Conservation (phyloP, 1,140 invertebrate species). For the Pseudomyrmex concolor region DNA sequence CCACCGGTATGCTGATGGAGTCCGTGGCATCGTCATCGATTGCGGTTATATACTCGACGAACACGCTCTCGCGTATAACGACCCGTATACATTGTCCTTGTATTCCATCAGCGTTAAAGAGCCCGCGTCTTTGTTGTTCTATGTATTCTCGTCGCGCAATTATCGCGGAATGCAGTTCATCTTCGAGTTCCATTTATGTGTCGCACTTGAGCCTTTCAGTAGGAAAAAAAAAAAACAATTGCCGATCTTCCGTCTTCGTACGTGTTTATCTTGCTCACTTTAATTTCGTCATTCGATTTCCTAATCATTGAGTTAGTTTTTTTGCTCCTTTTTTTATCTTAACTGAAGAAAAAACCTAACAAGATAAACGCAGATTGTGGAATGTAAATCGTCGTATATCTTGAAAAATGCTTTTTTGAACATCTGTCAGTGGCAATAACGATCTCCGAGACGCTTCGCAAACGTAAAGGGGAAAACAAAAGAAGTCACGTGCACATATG, state of each 20-base stretch:
- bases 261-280: too few relatives aligned
- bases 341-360: background rate
- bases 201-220: too few relatives aligned
- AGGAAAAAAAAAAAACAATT: too few relatives aligned
- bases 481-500: background rate
- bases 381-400: background rate
- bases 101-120: conserved; percentile 57
- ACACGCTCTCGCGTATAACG: conserved; percentile 39
- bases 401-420: too few relatives aligned
- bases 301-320: too few relatives aligned
- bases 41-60: conserved; percentile 22
- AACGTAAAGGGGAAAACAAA: background rate
- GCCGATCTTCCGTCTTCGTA: too few relatives aligned
- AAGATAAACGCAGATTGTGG: background rate
- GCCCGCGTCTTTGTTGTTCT: conserved; percentile 30
- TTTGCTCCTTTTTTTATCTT: too few relatives aligned
- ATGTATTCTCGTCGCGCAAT: conserved; percentile 15
- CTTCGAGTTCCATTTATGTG: too few relatives aligned
- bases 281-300: too few relatives aligned
- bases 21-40: conserved; percentile 65
- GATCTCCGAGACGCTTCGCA: background rate
- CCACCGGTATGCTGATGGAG: conserved; percentile 64
- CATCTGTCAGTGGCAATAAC: too few relatives aligned
- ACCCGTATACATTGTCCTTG: conserved; percentile 40
- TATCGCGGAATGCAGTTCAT: background rate